Conservation (phyloP, 2,113 vertebrate genomes). For the Spilogale gracilis region DNA sequence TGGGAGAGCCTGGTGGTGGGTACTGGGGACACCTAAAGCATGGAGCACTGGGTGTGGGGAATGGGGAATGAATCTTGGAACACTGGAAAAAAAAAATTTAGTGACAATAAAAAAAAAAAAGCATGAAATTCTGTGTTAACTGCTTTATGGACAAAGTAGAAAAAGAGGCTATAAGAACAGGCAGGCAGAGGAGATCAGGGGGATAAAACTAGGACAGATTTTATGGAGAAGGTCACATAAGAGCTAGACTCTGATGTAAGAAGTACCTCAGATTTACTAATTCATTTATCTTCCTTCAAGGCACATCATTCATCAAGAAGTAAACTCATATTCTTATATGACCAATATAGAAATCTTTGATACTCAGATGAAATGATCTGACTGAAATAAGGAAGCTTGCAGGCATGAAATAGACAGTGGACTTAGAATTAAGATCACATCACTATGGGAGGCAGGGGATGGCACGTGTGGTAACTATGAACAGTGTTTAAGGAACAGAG, state of each 20-base stretch:
- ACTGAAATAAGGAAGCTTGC: slow-evolving; percentile 9
- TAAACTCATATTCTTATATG: not conserved
- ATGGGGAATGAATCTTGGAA: too few species aligned
- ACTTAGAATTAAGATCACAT: not conserved
- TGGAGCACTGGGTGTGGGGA: too few species aligned
- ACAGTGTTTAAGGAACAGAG: not conserved
- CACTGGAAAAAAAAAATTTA: too few species aligned
- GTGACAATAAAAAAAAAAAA: not conserved
- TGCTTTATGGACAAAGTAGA: not conserved
- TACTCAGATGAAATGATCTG: not conserved
- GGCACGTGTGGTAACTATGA: not conserved
- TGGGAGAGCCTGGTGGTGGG: too few species aligned
- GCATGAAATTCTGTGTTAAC: not conserved
- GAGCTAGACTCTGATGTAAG: not conserved
- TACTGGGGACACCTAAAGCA: too few species aligned
- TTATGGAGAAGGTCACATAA: not conserved
- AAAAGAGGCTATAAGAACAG: not conserved
- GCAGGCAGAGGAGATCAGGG: not conserved
- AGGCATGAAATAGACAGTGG: not conserved
- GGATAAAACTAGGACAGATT: not conserved
- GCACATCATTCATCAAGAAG: not conserved
- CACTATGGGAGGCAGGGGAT: too few species aligned
- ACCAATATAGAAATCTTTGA: slow-evolving; percentile 14
- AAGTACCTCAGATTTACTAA: not conserved
- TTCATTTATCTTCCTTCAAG: not conserved